Conservation (phyloP, 2,797 vertebrate genomes). For the Tenualosa ilisha region DNA sequence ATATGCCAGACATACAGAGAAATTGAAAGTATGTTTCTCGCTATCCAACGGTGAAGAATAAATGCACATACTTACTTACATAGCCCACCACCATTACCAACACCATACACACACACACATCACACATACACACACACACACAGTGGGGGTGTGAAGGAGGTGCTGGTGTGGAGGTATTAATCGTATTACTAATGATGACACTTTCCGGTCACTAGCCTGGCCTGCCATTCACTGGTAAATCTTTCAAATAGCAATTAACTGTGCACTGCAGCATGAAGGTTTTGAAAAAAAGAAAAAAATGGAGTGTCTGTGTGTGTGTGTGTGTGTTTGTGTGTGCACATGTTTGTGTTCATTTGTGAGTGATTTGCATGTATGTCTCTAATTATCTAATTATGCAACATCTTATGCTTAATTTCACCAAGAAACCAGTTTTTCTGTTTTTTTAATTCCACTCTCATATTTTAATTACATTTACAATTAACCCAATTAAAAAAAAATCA, state of each 20-base stretch:
- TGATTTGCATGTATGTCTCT: neutral
- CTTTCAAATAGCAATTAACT: slow-evolving; percentile 45
- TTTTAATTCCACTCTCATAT: neutral
- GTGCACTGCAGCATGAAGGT: neutral
- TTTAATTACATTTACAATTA: neutral
- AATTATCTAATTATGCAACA: neutral
- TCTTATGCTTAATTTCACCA: neutral
- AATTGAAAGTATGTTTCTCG: too few relatives aligned
- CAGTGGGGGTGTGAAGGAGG: neutral
- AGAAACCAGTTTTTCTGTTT: neutral
- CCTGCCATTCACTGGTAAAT: slow-evolving; percentile 45
- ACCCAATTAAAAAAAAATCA: neutral
- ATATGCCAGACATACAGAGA: too few relatives aligned
- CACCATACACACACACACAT: slow-evolving; percentile 2
- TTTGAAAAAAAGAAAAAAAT: neutral
- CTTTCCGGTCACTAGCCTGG: slow-evolving; percentile 56
- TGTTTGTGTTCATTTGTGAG: neutral
- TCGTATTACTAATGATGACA: slow-evolving; percentile 67
- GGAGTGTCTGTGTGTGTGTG: neutral
- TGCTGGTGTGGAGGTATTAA: slow-evolving; percentile 59
- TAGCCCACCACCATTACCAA: too few relatives aligned
- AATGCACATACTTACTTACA: too few relatives aligned
- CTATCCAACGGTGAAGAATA: too few relatives aligned
- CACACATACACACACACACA: neutral
- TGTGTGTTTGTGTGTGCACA: neutral